Evolutionary conservation across 2,888 invertebrate species (phyloP), one percentile per base, ranked within the genome.

Genomic region (Epiblema foenella): DNA sequence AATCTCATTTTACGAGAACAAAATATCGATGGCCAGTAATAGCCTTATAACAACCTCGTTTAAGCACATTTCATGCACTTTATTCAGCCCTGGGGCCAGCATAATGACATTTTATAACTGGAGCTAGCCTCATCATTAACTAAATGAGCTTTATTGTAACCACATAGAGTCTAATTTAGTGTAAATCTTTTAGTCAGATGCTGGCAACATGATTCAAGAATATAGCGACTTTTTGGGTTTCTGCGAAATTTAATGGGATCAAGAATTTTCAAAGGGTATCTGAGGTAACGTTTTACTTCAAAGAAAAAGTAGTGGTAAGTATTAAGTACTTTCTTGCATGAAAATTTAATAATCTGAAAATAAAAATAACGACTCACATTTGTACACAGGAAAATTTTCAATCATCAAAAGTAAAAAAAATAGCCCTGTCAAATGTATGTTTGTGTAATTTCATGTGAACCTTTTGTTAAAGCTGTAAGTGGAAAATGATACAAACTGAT

Each of bases 21-120:
- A 77, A 76, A 74, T 76, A 78, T 74, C 71, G 78, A 81, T 78
- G 75, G 74, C 73, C 71, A 73, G 73, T 78, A 85, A 86, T 84
- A 83, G 81, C 79, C 81, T 84, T 84, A 82, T 83, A 85, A 87
- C 82, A 80, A 81, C 83, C 71, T 81, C 76, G 77, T 80, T 81
- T 76, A 78, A 77, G 76, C 77, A 78, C 76, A 77, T 76, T 75
- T 78, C 77, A 78, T 77, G 75, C 78, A 79, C 76, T 79, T 78
- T 78, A 79, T 75, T 79, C 77, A 77, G 69, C 69, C 76, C 76
- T 69, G 72, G 56, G 17, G 8, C 42, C 12, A 52, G 39, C 20
- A 42, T 9, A 63, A 74, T 65, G 56, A 62, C 56, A 54, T 63
- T 59, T 67, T n/a, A 2, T 33, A 66, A 63, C 39, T 66, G 57